phyloP scores from a whole-genome alignment of 2,888 invertebrate genomes.

The Diplolepis rosae region DNA sequence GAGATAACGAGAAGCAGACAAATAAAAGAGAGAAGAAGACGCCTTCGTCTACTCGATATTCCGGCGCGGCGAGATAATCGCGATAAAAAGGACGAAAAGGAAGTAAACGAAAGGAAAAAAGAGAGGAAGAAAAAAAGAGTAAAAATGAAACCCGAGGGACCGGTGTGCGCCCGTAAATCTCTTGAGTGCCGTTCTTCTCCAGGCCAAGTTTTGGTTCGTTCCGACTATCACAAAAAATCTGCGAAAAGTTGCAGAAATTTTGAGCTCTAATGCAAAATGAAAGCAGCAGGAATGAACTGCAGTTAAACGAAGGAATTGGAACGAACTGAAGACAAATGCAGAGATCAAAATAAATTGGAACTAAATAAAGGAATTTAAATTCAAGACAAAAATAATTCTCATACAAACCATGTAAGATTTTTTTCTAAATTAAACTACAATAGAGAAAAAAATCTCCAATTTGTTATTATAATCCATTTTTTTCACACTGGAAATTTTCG shows the following conservation, averaged over 20 bases:
- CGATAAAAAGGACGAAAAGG: slow-evolving; percentile 30
- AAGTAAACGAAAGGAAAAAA: slow-evolving; percentile 21
- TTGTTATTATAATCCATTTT: neutral
- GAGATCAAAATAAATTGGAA: too few species aligned
- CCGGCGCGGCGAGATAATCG: slow-evolving; percentile 31
- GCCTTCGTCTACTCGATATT: slow-evolving; percentile 27
- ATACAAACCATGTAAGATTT: neutral
- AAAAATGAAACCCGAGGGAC: slow-evolving; percentile 55
- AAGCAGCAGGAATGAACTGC: too few species aligned
- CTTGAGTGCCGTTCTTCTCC: slow-evolving; percentile 53
- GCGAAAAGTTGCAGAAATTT: neutral
- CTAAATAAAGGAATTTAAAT: too few species aligned
- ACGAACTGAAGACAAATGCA: too few species aligned
- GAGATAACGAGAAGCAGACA: slow-evolving; percentile 13
- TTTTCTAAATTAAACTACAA: neutral
- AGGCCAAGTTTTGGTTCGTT: neutral
- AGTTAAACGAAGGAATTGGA: too few species aligned
- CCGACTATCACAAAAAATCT: slow-evolving; percentile 13
- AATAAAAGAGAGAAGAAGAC: slow-evolving; percentile 4
- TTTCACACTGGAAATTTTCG: neutral
- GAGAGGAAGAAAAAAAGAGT: slow-evolving; percentile 17
- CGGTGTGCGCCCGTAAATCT: slow-evolving; percentile 67
- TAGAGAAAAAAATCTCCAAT: neutral
- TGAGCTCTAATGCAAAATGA: too few species aligned
- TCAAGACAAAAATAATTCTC: neutral